Evolutionary conservation across 2,888 invertebrate species (phyloP).

Genomic region (Asteroscopus sphinx): DNA sequence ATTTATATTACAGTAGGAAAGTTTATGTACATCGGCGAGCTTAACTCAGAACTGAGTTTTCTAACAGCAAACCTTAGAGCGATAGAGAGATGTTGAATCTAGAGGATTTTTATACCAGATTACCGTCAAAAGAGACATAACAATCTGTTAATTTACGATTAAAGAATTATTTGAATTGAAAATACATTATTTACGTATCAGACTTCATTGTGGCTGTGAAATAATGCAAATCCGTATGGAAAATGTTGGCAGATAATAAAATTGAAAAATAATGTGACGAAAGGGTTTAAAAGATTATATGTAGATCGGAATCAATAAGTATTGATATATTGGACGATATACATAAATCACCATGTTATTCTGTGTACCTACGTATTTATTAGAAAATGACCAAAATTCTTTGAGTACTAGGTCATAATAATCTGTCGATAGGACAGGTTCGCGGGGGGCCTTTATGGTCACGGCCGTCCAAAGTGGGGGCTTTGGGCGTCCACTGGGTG

Average conservation of each 20-base stretch:
- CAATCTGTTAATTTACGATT: constrained; percentile 59
- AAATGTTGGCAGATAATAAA: constrained; percentile 25
- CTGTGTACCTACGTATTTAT: neutral
- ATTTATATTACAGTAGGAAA: too few species aligned
- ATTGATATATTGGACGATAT: constrained; percentile 5
- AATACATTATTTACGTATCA: constrained; percentile 57
- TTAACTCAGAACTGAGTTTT: too few species aligned
- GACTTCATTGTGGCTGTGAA: constrained; percentile 32
- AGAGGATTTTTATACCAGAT: constrained; percentile 24
- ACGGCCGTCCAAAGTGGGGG: too few species aligned
- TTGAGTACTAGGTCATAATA: too few species aligned
- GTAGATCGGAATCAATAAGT: constrained; percentile 5
- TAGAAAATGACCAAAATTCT: neutral
- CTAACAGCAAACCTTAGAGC: too few species aligned
- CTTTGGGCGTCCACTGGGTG: too few species aligned
- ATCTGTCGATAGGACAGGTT: too few species aligned
- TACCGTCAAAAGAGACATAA: constrained; percentile 41
- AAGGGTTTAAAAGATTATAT: constrained; percentile 17
- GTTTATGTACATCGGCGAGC: too few species aligned
- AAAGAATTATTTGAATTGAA: constrained; percentile 52
- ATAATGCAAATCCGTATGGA: constrained; percentile 47
- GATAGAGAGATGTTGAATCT: too few species aligned
- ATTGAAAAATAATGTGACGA: constrained; percentile 20
- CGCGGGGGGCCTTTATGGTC: too few species aligned
- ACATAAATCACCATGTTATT: neutral